Evolutionary conservation across 2,113 vertebrate genomes (phyloP).

Genomic region (Sylvilagus bachmani): DNA sequence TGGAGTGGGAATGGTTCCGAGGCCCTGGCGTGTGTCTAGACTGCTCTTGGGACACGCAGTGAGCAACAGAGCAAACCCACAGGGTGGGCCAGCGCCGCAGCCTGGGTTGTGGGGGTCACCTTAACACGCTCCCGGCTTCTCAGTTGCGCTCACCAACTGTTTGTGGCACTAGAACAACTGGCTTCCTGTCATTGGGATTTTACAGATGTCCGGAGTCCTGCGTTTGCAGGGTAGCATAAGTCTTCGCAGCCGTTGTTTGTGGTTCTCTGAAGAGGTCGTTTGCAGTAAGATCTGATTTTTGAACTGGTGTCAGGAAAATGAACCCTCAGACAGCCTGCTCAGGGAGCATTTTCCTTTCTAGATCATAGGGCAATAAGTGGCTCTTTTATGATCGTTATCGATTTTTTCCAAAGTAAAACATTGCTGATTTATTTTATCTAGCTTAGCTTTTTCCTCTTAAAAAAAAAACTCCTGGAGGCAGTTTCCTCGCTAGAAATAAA

Average conservation of each 20-base stretch:
- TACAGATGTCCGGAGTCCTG: neutral
- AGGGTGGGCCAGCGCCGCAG: neutral
- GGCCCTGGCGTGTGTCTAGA: no score
- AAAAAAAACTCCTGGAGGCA: neutral
- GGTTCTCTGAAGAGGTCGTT: neutral
- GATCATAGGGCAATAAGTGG: neutral
- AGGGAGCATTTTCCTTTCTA: neutral
- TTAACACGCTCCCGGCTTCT: neutral
- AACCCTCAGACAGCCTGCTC: neutral
- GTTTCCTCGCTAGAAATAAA: constrained; percentile 12
- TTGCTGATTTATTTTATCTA: constrained; percentile 32
- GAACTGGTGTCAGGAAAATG: neutral
- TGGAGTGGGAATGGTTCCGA: no score
- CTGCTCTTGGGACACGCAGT: no score
- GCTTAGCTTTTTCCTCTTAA: constrained; percentile 42
- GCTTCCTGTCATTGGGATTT: neutral
- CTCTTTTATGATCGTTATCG: constrained; percentile 48
- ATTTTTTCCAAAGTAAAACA: constrained; percentile 27
- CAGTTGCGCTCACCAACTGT: neutral
- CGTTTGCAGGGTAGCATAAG: neutral
- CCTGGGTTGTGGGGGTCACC: neutral
- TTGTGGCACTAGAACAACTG: neutral
- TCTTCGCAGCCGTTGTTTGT: neutral
- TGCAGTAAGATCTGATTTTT: constrained; percentile 7
- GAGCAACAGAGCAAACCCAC: neutral